These are phyloP conservation scores for Zaprionus capensis DNA, from an alignment of 1,140 invertebrate genomes.

Conservation along the genomic window DNA sequence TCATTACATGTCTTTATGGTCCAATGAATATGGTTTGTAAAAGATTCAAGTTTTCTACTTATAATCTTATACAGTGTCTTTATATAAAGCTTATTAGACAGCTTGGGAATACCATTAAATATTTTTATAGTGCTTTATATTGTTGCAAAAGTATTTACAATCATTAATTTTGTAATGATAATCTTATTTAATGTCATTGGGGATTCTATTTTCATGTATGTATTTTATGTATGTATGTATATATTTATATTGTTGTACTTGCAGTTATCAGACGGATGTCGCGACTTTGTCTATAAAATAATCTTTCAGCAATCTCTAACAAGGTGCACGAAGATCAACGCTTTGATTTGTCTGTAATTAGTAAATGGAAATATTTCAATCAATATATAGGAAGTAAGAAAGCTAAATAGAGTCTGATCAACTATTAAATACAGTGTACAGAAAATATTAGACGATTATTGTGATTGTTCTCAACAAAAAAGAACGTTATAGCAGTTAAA, in stretches of 20 bases:
- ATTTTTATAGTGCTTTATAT: no score
- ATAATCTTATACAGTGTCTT: neutral
- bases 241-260: neutral
- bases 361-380: neutral
- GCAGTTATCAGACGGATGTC: neutral
- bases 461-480: no score
- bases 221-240: neutral
- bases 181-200: no score
- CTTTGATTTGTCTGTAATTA: neutral
- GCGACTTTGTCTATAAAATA: neutral
- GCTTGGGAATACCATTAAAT: no score
- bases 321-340: neutral
- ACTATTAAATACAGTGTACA: no score
- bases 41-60: neutral
- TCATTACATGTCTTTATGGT: conserved; percentile 3
- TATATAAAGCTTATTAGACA: neutral
- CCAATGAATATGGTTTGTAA: conserved; percentile 1
- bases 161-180: no score
- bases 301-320: neutral
- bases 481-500: no score
- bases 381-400: neutral
- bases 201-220: no score
- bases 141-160: no score
- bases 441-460: no score
- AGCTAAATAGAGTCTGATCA: no score